Evolutionary conservation across 1,140 invertebrate genomes (phyloP).

Genomic region (Drosophila equinoxialis): DNA sequence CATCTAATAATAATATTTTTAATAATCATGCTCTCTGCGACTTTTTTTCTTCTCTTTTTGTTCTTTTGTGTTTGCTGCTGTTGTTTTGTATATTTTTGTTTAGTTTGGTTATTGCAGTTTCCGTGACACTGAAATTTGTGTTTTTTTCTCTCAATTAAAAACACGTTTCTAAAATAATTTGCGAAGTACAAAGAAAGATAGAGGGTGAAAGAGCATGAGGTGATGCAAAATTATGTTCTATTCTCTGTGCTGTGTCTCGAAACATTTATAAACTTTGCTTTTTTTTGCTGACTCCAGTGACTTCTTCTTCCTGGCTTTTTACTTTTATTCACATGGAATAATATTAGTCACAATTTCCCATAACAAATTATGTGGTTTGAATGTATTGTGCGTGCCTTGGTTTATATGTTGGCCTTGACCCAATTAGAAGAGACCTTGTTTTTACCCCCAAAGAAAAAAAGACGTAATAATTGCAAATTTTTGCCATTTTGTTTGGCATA

Average conservation of each 20-base stretch:
- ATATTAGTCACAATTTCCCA: too few relatives aligned
- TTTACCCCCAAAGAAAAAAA: too few relatives aligned
- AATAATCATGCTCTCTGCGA: conserved; percentile 25
- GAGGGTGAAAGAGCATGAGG: too few relatives aligned
- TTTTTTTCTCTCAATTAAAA: conserved; percentile 31
- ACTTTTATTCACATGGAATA: too few relatives aligned
- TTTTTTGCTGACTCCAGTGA: too few relatives aligned
- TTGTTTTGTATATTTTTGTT: neutral
- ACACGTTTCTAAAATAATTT: conserved; percentile 36
- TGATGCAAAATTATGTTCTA: neutral
- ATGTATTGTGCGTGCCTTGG: neutral
- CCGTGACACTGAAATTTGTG: neutral
- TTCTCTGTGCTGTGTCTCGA: too few relatives aligned
- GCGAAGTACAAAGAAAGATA: too few relatives aligned
- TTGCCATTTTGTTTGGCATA: conserved; percentile 16
- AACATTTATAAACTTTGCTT: too few relatives aligned
- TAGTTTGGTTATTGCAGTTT: conserved; percentile 3
- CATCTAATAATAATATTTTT: conserved; percentile 6
- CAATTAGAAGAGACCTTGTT: conserved; percentile 32
- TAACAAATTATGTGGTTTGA: too few relatives aligned
- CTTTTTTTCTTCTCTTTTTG: conserved; percentile 24
- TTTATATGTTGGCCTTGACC: conserved; percentile 67
- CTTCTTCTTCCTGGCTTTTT: too few relatives aligned
- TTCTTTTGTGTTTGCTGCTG: neutral
- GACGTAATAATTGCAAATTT: too few relatives aligned